Conservation (phyloP, 2,888 invertebrate genomes). For the Piscicola geometra region DNA sequence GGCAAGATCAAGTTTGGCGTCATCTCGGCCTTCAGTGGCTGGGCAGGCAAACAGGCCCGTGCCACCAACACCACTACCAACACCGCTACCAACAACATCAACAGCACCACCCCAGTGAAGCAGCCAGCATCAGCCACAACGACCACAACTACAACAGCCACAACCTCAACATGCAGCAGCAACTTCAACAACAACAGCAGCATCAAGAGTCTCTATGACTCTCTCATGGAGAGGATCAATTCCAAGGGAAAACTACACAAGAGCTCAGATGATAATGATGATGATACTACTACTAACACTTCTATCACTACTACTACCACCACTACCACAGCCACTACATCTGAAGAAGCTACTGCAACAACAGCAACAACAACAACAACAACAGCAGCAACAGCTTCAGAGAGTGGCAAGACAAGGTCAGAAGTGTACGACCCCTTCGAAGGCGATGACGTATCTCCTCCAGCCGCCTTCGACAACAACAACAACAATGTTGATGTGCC, state of each 20-base stretch:
- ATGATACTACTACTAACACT: not conserved
- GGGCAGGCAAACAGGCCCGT: constrained; percentile 11
- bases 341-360: not conserved
- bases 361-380: not conserved
- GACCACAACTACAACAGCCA: not conserved
- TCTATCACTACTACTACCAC: not conserved
- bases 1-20: constrained; percentile 35
- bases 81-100: not conserved
- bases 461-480: not conserved
- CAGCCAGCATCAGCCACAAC: not conserved
- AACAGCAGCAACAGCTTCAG: not conserved
- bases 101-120: not conserved
- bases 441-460: not conserved
- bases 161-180: not conserved
- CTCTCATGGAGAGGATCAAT: constrained; percentile 27
- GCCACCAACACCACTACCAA: not conserved
- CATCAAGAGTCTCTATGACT: constrained; percentile 22
- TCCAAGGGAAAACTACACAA: constrained; percentile 1
- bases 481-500: not conserved
- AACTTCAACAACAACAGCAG: not conserved
- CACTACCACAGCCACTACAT: not conserved
- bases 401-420: not conserved
- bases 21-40: constrained; percentile 31
- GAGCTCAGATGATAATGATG: not conserved
- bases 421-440: constrained; percentile 31